Percentiles rank a stretch among this genome's conserved stretches.
phyloP scores from a whole-genome alignment of 2,113 vertebrate genomes.

The Epinephelus cyanopodus region DNA sequence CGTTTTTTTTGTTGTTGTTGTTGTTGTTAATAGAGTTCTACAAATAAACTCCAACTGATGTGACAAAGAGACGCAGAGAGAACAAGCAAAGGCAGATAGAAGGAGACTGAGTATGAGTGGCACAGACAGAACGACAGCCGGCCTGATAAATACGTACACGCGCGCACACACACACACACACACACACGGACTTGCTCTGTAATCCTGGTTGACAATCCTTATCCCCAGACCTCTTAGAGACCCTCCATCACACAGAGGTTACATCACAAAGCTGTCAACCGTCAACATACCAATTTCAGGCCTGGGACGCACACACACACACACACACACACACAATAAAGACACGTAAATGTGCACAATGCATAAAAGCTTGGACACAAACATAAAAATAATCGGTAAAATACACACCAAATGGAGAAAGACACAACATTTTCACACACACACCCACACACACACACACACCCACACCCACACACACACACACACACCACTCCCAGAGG shows the following conservation, averaged over 20 bases:
- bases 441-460: not conserved
- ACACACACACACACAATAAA: not conserved
- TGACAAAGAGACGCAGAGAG: slow-evolving; percentile 10
- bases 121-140: slow-evolving; percentile 15
- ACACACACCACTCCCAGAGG: not conserved
- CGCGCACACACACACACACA: slow-evolving; percentile 1
- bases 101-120: not conserved
- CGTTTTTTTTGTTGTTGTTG: not conserved
- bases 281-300: slow-evolving; percentile 50
- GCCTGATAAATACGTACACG: not conserved
- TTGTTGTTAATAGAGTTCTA: slow-evolving; percentile 1
- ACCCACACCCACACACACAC: not conserved
- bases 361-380: slow-evolving; percentile 12
- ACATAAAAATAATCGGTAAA: not conserved
- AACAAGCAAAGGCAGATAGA: not conserved
- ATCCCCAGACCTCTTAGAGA: slow-evolving; percentile 49
- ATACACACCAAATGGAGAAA: not conserved
- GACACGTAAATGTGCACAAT: too few species aligned
- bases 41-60: slow-evolving; percentile 19
- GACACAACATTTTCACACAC: not conserved
- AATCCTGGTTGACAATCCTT: slow-evolving; percentile 55
- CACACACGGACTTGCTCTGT: slow-evolving; percentile 6
- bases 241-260: slow-evolving; percentile 53
- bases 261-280: slow-evolving; percentile 51
- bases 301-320: not conserved